Percentiles rank a stretch among this genome's conserved stretches.
These are phyloP conservation scores for Paralichthys olivaceus DNA, from an alignment of 2,113 vertebrate genomes.

Conservation along the genomic window DNA sequence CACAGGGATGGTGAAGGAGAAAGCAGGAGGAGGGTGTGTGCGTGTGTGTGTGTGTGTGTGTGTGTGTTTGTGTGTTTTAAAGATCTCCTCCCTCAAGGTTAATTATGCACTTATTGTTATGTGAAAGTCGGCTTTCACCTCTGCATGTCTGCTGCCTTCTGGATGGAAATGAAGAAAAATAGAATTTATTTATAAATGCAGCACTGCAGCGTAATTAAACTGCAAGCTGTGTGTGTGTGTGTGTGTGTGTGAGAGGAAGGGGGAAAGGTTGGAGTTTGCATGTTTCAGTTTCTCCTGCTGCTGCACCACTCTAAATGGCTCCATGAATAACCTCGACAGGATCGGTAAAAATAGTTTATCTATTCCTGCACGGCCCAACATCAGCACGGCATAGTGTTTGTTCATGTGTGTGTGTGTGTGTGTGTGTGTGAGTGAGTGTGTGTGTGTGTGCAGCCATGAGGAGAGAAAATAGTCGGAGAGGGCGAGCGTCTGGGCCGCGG, in stretches of 20 bases:
- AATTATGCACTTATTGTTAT: constrained; percentile 72
- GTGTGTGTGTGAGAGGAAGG: not conserved
- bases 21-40: not conserved
- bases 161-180: constrained; percentile 38
- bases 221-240: not conserved
- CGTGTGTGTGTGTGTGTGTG: not conserved
- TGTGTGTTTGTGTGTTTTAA: constrained; percentile 5
- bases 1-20: not conserved
- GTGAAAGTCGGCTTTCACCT: constrained; percentile 63
- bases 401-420: constrained; percentile 16
- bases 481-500: not conserved
- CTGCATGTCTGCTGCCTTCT: constrained; percentile 45
- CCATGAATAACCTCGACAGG: constrained; percentile 69
- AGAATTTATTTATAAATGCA: constrained; percentile 33
- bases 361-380: constrained; percentile 62
- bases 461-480: constrained; percentile 39
- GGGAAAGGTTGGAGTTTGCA: constrained; percentile 34
- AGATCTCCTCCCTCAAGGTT: constrained; percentile 60
- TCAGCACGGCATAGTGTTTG: constrained; percentile 32
- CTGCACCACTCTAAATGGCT: constrained; percentile 36
- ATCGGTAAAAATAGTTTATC: constrained; percentile 80
- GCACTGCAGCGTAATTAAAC: constrained; percentile 12
- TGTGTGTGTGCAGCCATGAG: constrained; percentile 15
- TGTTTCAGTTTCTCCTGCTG: constrained; percentile 36
- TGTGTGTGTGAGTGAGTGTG: constrained; percentile 14